phyloP scores from a whole-genome alignment of 1,140 invertebrate genomes.

The Cydia fagiglandana region DNA sequence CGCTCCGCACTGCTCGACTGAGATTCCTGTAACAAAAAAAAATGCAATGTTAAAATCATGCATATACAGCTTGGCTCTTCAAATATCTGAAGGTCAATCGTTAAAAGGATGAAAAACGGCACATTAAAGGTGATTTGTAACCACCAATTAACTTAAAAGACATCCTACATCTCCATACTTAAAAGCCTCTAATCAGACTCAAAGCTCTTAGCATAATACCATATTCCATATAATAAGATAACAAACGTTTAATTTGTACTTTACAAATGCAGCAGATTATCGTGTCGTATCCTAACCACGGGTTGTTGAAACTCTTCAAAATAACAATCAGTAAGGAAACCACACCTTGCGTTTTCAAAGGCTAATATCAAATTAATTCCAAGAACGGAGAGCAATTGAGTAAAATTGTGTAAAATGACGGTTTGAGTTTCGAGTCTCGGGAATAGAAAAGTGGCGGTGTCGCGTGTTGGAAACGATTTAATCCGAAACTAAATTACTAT shows the following conservation, averaged over 20 bases:
- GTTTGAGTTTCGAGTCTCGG: constrained; percentile 66
- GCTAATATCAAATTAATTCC: constrained; percentile 79
- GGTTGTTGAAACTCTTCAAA: constrained; percentile 67
- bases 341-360: constrained; percentile 78
- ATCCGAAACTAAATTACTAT: constrained; percentile 78
- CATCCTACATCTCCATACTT: not conserved
- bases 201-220: constrained; percentile 15
- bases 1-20: constrained; percentile 68
- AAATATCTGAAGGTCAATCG: constrained; percentile 21
- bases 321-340: constrained; percentile 70
- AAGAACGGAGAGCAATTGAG: constrained; percentile 76
- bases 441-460: constrained; percentile 78
- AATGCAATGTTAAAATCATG: constrained; percentile 27
- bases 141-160: not conserved
- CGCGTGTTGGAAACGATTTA: constrained; percentile 78
- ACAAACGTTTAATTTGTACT: constrained; percentile 30
- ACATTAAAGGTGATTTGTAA: not conserved
- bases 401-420: constrained; percentile 80
- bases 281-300: constrained; percentile 62
- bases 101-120: not conserved
- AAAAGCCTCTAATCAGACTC: constrained; percentile 15
- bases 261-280: constrained; percentile 60
- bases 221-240: constrained; percentile 14
- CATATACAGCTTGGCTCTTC: not conserved
- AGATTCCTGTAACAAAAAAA: constrained; percentile 72